These are phyloP conservation scores for Sarcoramphus papa DNA, from an alignment of 2,797 vertebrate species.

Conservation along the genomic window DNA sequence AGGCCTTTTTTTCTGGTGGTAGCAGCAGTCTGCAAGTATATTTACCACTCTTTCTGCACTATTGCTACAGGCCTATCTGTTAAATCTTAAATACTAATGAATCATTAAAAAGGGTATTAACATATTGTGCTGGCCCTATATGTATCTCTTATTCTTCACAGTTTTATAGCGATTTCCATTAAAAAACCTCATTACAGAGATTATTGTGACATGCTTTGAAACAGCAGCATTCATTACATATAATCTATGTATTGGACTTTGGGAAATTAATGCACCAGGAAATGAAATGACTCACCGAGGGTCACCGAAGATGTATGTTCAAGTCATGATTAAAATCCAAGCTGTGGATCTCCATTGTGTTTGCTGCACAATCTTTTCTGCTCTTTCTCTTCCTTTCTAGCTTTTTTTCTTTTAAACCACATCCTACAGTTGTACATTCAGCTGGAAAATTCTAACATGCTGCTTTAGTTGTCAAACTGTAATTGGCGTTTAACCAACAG, in stretches of 20 bases:
- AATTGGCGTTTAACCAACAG: not conserved
- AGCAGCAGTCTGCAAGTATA: not conserved
- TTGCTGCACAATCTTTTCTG: not conserved
- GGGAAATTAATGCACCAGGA: constrained; percentile 38
- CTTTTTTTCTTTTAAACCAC: not conserved
- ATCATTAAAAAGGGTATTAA: constrained; percentile 18
- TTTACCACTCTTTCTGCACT: not conserved
- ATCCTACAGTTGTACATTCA: not conserved
- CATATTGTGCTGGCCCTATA: not conserved
- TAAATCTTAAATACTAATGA: constrained; percentile 44
- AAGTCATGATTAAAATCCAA: constrained; percentile 7
- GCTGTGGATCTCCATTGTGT: not conserved
- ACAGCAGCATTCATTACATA: not conserved
- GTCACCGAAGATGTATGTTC: not conserved
- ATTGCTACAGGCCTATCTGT: constrained; percentile 1
- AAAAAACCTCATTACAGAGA: constrained; percentile 23
- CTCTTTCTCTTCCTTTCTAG: not conserved
- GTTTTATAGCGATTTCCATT: not conserved
- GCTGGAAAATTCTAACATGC: not conserved
- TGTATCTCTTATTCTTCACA: not conserved
- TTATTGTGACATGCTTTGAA: constrained; percentile 24
- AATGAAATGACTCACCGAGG: not conserved
- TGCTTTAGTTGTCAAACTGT: not conserved
- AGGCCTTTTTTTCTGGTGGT: not conserved
- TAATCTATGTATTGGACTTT: not conserved